A percentile compares a stretch with the other conserved stretches of the same genome.
These are phyloP conservation scores for Aeoliscus strigatus DNA, from an alignment of 2,797 vertebrate species.

Conservation along the genomic window DNA sequence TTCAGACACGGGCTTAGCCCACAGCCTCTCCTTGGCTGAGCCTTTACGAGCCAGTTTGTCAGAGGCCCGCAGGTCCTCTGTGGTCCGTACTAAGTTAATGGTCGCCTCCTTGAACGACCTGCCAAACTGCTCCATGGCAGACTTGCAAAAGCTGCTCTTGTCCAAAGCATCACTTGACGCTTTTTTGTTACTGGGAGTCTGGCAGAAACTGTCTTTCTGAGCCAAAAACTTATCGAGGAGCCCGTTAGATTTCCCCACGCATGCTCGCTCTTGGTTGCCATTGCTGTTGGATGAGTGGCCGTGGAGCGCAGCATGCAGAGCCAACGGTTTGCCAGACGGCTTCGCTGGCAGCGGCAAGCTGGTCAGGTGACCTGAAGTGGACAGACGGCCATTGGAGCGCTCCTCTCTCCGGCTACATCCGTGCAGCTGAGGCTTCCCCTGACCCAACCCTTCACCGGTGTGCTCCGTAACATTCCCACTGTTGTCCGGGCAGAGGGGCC, in stretches of 20 bases:
- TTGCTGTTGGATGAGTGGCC: constrained; percentile 84
- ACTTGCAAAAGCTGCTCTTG: constrained; percentile 80
- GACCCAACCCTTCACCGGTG: constrained; percentile 64
- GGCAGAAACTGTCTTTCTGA: constrained; percentile 84
- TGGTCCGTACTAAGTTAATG: constrained; percentile 85
- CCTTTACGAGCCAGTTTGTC: constrained; percentile 81
- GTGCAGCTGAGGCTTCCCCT: constrained; percentile 79
- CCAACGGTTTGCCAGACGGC: constrained; percentile 81
- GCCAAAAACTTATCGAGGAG: constrained; percentile 72
- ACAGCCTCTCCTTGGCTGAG: constrained; percentile 79
- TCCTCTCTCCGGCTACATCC: constrained; percentile 74
- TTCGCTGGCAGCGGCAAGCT: constrained; percentile 43
- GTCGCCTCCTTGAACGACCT: constrained; percentile 91
- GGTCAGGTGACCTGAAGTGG: constrained; percentile 44
- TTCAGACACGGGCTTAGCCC: constrained; percentile 79
- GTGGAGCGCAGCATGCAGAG: constrained; percentile 81
- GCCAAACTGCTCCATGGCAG: constrained; percentile 85
- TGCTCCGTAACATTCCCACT: constrained; percentile 65
- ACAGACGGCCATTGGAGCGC: constrained; percentile 77
- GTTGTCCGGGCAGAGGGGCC: constrained; percentile 79
- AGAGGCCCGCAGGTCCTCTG: constrained; percentile 82
- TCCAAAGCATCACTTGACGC: constrained; percentile 69
- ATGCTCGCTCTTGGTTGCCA: constrained; percentile 72
- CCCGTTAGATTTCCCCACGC: constrained; percentile 78
- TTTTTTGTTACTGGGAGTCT: constrained; percentile 73